A percentile compares a stretch with the other conserved stretches of the same genome.
Evolutionary conservation across 1,140 invertebrate species (phyloP).

Genomic region (Phymorhynchus buccinoides): DNA sequence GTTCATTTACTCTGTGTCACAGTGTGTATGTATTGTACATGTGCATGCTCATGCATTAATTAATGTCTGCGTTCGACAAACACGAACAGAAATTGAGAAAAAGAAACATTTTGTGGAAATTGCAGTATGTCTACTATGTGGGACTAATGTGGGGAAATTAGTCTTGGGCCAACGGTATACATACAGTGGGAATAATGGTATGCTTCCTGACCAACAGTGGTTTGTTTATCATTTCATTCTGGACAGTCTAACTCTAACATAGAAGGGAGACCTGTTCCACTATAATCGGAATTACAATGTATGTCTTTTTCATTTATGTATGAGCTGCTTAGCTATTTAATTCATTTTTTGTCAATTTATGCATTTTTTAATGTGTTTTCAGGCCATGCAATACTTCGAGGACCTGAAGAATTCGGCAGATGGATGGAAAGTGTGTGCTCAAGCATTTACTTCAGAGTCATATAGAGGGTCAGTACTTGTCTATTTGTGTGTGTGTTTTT

Average conservation of each 20-base stretch:
- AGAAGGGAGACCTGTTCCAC: background rate
- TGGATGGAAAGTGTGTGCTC: slow-evolving; percentile 76
- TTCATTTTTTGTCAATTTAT: background rate
- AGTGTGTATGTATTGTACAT: too few relatives aligned
- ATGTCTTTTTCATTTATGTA: too few relatives aligned
- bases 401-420: slow-evolving; percentile 73
- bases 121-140: too few relatives aligned
- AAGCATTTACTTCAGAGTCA: slow-evolving; percentile 64
- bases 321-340: background rate
- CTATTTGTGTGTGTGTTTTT: background rate
- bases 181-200: background rate
- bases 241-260: background rate
- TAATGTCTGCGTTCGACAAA: too few relatives aligned
- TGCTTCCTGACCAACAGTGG: background rate
- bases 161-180: background rate
- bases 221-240: background rate
- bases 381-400: slow-evolving; percentile 76
- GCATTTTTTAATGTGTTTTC: slow-evolving; percentile 32
- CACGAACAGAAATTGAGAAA: too few relatives aligned
- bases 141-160: background rate
- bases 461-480: slow-evolving; percentile 61
- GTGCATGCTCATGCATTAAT: too few relatives aligned
- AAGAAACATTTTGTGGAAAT: too few relatives aligned
- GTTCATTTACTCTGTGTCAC: too few relatives aligned
- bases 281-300: too few relatives aligned